Evolutionary conservation across 2,888 invertebrate species (phyloP).

Genomic region (Cantharis lateralis): DNA sequence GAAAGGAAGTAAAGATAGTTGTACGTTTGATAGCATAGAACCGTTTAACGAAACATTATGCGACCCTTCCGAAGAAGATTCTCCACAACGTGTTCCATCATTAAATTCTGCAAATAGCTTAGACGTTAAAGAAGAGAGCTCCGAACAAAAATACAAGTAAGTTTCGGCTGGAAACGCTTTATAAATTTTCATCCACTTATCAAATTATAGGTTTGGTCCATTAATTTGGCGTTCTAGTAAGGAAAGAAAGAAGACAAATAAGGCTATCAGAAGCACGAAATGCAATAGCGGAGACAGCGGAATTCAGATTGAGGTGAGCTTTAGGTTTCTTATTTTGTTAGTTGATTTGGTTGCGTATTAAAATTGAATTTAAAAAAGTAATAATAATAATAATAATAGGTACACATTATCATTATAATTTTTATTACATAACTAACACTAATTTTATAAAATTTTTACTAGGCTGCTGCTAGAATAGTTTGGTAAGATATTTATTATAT

Average conservation of each 20-base stretch:
- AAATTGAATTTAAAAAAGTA: background rate
- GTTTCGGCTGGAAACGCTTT: constrained; percentile 15
- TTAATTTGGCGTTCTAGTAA: constrained; percentile 73
- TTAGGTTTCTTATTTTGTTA: constrained; percentile 13
- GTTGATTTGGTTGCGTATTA: constrained; percentile 9
- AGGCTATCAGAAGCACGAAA: constrained; percentile 70
- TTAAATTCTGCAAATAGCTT: constrained; percentile 32
- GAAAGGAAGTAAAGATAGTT: constrained; percentile 59
- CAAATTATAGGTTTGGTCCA: constrained; percentile 65
- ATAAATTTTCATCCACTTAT: background rate
- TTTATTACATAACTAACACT: constrained; percentile 40
- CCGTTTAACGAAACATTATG: constrained; percentile 43
- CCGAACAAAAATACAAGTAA: constrained; percentile 53
- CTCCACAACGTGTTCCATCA: constrained; percentile 46
- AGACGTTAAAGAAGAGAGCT: constrained; percentile 43
- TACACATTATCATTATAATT: constrained; percentile 26
- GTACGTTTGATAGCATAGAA: constrained; percentile 52
- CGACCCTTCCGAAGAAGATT: constrained; percentile 52
- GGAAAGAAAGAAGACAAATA: constrained; percentile 69
- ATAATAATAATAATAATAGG: constrained; percentile 19
- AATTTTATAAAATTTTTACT: constrained; percentile 53
- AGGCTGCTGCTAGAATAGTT: constrained; percentile 58
- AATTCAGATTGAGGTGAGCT: constrained; percentile 67
- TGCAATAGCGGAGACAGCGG: constrained; percentile 78
- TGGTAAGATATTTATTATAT: constrained; percentile 54